Base-by-base conservation (phyloP, 2,113 vertebrate species). In the Ceyx melanurus region DNA sequence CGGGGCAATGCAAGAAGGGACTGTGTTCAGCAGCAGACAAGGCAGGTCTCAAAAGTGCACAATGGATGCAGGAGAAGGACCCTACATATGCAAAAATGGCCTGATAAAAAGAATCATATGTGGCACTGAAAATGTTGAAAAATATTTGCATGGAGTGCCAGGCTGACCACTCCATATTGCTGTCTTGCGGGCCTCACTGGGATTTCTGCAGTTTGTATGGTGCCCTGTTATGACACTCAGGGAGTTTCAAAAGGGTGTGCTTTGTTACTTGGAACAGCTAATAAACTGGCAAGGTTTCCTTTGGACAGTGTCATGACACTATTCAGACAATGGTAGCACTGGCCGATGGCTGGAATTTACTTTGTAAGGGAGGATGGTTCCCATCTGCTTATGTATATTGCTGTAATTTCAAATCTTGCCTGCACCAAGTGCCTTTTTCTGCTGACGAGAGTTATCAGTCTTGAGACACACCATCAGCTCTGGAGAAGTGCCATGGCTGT, bases 281-380 rank as follows among this genome's bases (percentile, higher is more conserved):
- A 74, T 3, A 9, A 33, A 33, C 35, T 74, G 73, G 45, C 43
- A 88, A 53, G 16, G 26, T 82, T 93, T 91, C 40, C 40, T 83
- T 31, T 2, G 13, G 83, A 89, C 51, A 2, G 45, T 68, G 26
- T 68, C 35, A 16, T 61, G 53, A 15, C 25, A 4, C 68, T 79
- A 51, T 88, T 88, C 28, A 87, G 82, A 71, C 53, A 14, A 18
- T 0, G 3, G 40, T 37, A 83, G 48, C 57, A 57, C 42, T 42
- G 76, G 15, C 68, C 84, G 40, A 42, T 86, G 70, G 28, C 70
- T 91, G 62, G 64, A 86, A 76, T 84, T 82, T 75, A 29, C 73
- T 79, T 90, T 76, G 70, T 62, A 54, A 9, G 13, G 37, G 54
- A 87, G 33, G 35, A 72, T 73, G 57, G 15, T 50, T 94, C 57